Evolutionary conservation across 2,113 vertebrate genomes (phyloP), one percentile per base, ranked within the genome.

Genomic region (Penelope pileata): DNA sequence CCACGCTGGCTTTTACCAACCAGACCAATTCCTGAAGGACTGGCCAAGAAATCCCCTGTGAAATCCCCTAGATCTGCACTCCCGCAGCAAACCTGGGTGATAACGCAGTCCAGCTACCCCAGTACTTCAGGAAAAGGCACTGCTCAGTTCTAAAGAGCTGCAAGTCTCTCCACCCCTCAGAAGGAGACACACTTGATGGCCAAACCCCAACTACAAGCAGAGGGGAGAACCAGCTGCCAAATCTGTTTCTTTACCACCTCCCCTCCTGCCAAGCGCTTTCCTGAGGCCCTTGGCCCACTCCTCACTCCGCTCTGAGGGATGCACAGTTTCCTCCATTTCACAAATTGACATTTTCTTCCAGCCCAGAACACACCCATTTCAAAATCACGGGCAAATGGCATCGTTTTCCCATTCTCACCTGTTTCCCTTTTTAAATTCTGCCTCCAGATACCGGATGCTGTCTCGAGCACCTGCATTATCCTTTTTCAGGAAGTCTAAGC

Each of bases 351-450:
- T 3, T 8, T n/a, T 32, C 51, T 47, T 17, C 53, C n/a, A n/a
- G 16, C 40, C 48, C 79, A 72, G 13, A 68, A 47, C 1, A 51
- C 32, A 40, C 16, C 36, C 42, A 9, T 7, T 63, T 53, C 60
- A 42, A 45, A 80, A n/a, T 1, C 14, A 43, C 72, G 11, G 23
- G 16, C 6, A 56, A 66, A 36, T 17, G 2, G 2, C 24, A 32
- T 29, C 32, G 2, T 30, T 19, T 9, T 60, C 15, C 38, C 54
- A 1, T 27, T 38, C 98, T 59, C 84, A 99, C 99, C 99, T 98
- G 98, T 99, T 99, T 96, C 99, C 99, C 97, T 99, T 99, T 54
- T 99, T 99, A 91, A 99, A 99, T 77, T 99, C 99, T 0, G 99
- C 98, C 94, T 99, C 99, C 90, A 99, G 97, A 60, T 99, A 99